Evolutionary conservation across 2,888 invertebrate species (phyloP).

Genomic region (Hipparchia semele): DNA sequence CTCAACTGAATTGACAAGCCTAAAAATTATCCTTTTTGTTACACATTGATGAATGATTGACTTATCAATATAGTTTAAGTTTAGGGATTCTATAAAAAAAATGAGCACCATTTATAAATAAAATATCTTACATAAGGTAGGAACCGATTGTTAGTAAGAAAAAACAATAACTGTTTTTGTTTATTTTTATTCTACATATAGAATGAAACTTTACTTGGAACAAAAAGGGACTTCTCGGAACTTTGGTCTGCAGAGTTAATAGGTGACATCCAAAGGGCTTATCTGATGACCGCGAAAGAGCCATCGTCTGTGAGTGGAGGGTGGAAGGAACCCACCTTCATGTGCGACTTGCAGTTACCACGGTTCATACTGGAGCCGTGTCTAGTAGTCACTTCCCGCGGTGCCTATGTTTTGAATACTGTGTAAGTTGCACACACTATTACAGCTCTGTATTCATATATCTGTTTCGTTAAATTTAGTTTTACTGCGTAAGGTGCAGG

Average conservation of each 20-base stretch:
- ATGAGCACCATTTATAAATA: no score
- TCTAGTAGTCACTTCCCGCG: slow-evolving; percentile 79
- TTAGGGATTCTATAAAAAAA: no score
- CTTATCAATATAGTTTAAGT: no score
- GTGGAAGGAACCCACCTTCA: slow-evolving; percentile 74
- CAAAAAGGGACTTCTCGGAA: slow-evolving; percentile 65
- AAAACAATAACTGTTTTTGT: background rate
- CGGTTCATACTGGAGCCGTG: slow-evolving; percentile 76
- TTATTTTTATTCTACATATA: slow-evolving; percentile 37
- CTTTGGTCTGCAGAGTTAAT: slow-evolving; percentile 73
- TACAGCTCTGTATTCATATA: no score
- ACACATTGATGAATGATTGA: no score
- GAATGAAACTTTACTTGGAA: slow-evolving; percentile 65
- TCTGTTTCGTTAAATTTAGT: background rate
- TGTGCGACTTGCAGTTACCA: slow-evolving; percentile 73
- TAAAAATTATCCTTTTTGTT: no score
- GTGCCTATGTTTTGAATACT: slow-evolving; percentile 80
- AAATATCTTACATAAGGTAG: no score
- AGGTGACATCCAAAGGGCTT: slow-evolving; percentile 64
- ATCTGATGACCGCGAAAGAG: slow-evolving; percentile 65
- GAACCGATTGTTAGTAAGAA: no score
- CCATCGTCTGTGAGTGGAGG: slow-evolving; percentile 51
- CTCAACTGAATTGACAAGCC: no score
- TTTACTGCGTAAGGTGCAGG: background rate
- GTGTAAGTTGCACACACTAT: slow-evolving; percentile 59